phyloP scores from a whole-genome alignment of 2,113 vertebrate genomes.

The Odocoileus hemionus region DNA sequence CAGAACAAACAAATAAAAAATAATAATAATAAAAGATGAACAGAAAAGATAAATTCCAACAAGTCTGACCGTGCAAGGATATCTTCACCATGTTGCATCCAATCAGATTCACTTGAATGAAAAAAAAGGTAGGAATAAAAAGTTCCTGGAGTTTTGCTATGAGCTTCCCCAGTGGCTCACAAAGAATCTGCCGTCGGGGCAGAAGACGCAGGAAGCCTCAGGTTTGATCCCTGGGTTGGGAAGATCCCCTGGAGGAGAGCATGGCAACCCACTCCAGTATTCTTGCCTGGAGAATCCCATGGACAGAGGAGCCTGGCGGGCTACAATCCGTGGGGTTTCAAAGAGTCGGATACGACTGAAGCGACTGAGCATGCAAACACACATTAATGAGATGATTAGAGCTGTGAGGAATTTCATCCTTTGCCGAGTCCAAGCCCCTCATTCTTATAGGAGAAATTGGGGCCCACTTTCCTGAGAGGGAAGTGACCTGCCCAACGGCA shows the following conservation, averaged over 20 bases:
- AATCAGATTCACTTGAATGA: background rate
- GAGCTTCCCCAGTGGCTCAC: background rate
- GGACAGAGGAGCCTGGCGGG: background rate
- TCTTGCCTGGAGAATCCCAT: background rate
- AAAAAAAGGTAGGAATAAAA: background rate
- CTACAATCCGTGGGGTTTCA: background rate
- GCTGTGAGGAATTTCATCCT: background rate
- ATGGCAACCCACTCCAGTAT: background rate
- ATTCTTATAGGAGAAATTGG: background rate
- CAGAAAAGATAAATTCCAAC: background rate
- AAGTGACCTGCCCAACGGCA: background rate
- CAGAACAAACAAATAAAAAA: background rate
- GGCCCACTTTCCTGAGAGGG: background rate
- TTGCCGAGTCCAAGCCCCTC: background rate
- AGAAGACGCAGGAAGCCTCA: background rate
- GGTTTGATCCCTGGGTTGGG: background rate
- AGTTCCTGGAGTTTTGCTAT: background rate
- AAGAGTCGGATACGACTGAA: background rate
- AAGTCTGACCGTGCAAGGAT: background rate
- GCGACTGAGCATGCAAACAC: background rate
- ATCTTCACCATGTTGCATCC: background rate
- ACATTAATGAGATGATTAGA: background rate
- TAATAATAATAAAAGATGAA: background rate
- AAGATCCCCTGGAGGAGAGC: background rate
- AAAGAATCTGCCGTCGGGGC: accelerated